Conservation (phyloP, 1,140 invertebrate genomes). For the Phthorimaea operculella region DNA sequence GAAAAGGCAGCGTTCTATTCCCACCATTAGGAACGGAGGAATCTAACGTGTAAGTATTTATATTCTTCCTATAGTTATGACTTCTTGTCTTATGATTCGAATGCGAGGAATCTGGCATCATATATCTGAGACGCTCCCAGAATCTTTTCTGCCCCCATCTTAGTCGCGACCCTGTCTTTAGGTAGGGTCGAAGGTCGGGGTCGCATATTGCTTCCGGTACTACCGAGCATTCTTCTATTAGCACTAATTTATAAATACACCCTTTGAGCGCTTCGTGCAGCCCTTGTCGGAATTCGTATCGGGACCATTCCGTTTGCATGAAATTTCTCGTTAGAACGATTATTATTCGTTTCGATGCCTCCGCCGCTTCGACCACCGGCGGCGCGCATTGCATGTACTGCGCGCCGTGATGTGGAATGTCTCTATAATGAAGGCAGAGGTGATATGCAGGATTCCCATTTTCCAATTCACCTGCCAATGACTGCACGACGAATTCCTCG, state of each 20-base stretch:
- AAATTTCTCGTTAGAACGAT: slow-evolving; percentile 86
- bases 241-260: slow-evolving; percentile 83
- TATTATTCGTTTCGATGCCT: slow-evolving; percentile 83
- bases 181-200: slow-evolving; percentile 86
- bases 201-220: slow-evolving; percentile 84
- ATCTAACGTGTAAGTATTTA: slow-evolving; percentile 81
- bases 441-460: slow-evolving; percentile 78
- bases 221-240: slow-evolving; percentile 82
- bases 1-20: slow-evolving; percentile 63
- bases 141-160: slow-evolving; percentile 90
- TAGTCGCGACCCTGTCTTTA: slow-evolving; percentile 86
- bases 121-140: slow-evolving; percentile 91
- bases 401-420: slow-evolving; percentile 76
- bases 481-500: slow-evolving; percentile 88
- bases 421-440: slow-evolving; percentile 88
- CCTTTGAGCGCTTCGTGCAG: slow-evolving; percentile 88
- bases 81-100: slow-evolving; percentile 49
- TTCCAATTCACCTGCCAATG: slow-evolving; percentile 86
- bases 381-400: slow-evolving; percentile 79
- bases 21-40: slow-evolving; percentile 71
- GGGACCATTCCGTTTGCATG: slow-evolving; percentile 86
- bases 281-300: slow-evolving; percentile 85
- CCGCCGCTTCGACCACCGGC: slow-evolving; percentile 86
- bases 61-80: slow-evolving; percentile 76
- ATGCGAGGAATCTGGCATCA: slow-evolving; percentile 77